These are phyloP conservation scores for Eremobia ochroleuca DNA, from an alignment of 2,888 invertebrate species.

Conservation along the genomic window DNA sequence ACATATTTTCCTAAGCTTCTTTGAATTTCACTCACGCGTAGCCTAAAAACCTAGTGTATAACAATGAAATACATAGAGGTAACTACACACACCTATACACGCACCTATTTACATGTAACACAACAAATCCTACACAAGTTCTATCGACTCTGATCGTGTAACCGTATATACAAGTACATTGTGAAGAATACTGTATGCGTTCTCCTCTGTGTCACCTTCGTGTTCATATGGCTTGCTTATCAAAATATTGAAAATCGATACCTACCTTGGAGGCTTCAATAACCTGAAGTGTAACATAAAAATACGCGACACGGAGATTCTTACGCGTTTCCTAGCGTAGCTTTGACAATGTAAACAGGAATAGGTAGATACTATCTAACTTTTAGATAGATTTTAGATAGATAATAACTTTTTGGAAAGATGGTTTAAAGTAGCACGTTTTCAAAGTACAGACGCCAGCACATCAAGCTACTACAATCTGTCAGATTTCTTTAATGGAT, in stretches of 20 bases:
- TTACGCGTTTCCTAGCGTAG: slow-evolving; percentile 25
- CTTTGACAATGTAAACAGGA: slow-evolving; percentile 10
- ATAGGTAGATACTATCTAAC: too few relatives aligned
- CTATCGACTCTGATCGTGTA: not conserved
- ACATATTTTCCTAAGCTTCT: not conserved
- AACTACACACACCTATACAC: not conserved
- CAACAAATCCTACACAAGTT: not conserved
- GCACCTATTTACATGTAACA: not conserved
- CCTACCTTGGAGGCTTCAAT: slow-evolving; percentile 48
- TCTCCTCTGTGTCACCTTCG: slow-evolving; percentile 38
- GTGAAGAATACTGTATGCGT: slow-evolving; percentile 28
- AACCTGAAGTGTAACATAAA: slow-evolving; percentile 53
- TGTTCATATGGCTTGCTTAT: slow-evolving; percentile 55
- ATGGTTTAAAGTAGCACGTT: not conserved
- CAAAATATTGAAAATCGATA: slow-evolving; percentile 68
- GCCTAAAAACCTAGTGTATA: slow-evolving; percentile 3
- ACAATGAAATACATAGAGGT: not conserved
- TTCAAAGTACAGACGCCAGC: too few relatives aligned
- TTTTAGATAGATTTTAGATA: too few relatives aligned
- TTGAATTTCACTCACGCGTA: slow-evolving; percentile 4
- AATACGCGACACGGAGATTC: slow-evolving; percentile 33
- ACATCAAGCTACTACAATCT: too few relatives aligned
- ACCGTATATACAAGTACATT: not conserved
- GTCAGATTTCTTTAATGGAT: too few relatives aligned
- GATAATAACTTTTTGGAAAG: not conserved